phyloP scores from a whole-genome alignment of 1,140 invertebrate species.

The Elysia chlorotica region DNA sequence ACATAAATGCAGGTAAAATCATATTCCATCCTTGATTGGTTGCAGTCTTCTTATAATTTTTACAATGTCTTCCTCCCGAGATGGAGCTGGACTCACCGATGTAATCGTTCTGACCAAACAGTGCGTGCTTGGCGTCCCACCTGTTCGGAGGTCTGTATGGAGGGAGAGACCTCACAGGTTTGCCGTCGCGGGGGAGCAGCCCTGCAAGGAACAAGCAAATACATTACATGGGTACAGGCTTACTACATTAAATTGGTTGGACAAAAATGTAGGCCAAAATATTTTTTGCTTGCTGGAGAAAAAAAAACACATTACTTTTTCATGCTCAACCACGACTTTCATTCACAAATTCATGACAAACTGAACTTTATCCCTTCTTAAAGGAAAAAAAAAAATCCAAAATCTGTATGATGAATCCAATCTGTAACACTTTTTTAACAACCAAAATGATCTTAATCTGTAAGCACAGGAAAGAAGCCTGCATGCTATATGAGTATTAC shows the following conservation, averaged over 20 bases:
- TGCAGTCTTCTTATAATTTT: no score
- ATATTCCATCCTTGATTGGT: no score
- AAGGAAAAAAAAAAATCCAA: background rate
- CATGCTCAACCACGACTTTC: background rate
- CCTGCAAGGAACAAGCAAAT: constrained; percentile 40
- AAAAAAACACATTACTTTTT: background rate
- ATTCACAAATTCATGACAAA: background rate
- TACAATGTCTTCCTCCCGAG: background rate
- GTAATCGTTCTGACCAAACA: constrained; percentile 96
- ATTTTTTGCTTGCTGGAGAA: background rate
- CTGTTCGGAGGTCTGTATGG: constrained; percentile 73
- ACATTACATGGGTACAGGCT: background rate
- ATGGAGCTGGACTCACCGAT: constrained; percentile 68
- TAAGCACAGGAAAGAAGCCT: no score
- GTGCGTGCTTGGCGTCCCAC: constrained; percentile 77
- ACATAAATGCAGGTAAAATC: background rate
- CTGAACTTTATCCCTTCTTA: background rate
- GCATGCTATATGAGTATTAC: no score
- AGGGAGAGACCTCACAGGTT: constrained; percentile 69
- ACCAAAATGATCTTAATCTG: no score
- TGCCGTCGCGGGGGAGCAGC: constrained; percentile 44
- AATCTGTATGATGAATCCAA: no score
- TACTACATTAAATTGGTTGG: background rate
- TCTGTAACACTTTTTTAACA: no score
- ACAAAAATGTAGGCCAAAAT: background rate